Percentiles rank a stretch among this genome's conserved stretches.
Evolutionary conservation across 1,140 invertebrate species (phyloP).

Genomic region (Cotesia typhae): DNA sequence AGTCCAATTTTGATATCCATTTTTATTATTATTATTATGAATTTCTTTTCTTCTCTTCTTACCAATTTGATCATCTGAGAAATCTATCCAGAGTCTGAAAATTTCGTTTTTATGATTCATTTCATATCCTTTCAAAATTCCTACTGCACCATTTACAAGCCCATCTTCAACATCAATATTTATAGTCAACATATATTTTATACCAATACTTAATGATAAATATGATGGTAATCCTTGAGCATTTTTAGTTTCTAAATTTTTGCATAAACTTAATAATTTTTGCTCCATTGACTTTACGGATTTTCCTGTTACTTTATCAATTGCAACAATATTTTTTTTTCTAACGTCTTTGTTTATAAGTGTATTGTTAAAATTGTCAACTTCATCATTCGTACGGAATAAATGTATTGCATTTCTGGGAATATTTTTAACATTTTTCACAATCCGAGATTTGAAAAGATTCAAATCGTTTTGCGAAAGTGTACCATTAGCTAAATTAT

Average conservation of each 20-base stretch:
- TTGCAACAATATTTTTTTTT: background rate
- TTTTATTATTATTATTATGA: too few relatives aligned
- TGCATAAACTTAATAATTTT: background rate
- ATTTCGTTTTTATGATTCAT: slow-evolving; percentile 10
- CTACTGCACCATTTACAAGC: slow-evolving; percentile 37
- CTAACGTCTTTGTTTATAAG: slow-evolving; percentile 25
- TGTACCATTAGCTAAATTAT: slow-evolving; percentile 37
- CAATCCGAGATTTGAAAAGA: slow-evolving; percentile 32
- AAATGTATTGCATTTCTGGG: slow-evolving; percentile 33
- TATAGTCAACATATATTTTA: slow-evolving; percentile 32
- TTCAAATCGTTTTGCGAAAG: slow-evolving; percentile 26
- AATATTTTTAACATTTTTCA: background rate
- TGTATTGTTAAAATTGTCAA: slow-evolving; percentile 29
- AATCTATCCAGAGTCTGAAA: slow-evolving; percentile 24
- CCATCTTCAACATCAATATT: slow-evolving; percentile 40
- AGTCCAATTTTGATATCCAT: too few relatives aligned
- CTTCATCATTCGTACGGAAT: slow-evolving; percentile 25
- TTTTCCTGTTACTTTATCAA: slow-evolving; percentile 4
- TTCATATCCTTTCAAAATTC: slow-evolving; percentile 3
- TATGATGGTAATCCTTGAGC: slow-evolving; percentile 11
- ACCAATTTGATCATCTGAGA: background rate
- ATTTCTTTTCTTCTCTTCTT: too few relatives aligned
- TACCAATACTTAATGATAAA: slow-evolving; percentile 29
- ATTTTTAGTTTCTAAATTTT: background rate
- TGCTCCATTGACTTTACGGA: background rate